A percentile compares a stretch with the other conserved stretches of the same genome.
These are phyloP conservation scores for Dinoponera quadriceps DNA, from an alignment of 1,140 invertebrate genomes.

Conservation along the genomic window DNA sequence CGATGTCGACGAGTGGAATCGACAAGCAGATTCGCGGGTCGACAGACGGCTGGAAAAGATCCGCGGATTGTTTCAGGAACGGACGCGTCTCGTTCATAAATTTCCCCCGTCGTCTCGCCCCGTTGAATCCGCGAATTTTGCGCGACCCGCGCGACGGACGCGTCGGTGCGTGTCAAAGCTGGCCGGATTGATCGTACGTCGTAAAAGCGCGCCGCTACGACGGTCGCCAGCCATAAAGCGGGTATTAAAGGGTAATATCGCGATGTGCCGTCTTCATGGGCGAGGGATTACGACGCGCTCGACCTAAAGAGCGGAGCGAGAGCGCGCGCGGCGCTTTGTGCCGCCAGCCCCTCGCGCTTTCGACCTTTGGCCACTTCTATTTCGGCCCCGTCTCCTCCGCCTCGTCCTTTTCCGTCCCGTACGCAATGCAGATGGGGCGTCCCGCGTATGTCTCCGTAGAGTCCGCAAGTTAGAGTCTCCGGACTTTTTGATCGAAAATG, in stretches of 20 bases:
- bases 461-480: too few species aligned
- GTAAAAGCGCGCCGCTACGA: slow-evolving; percentile 4
- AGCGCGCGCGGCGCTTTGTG: slow-evolving; percentile 17
- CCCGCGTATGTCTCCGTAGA: not conserved
- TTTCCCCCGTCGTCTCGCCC: not conserved
- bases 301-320: not conserved
- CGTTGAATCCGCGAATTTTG: too few species aligned
- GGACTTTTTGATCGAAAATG: too few species aligned
- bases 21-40: too few species aligned
- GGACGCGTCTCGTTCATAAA: not conserved
- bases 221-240: slow-evolving; percentile 21
- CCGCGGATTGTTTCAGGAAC: not conserved
- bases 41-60: too few species aligned
- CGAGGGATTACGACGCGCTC: slow-evolving; percentile 12
- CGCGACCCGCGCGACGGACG: too few species aligned
- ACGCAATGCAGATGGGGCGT: slow-evolving; percentile 36
- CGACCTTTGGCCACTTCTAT: slow-evolving; percentile 49
- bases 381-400: slow-evolving; percentile 32
- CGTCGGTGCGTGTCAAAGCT: not conserved
- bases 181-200: slow-evolving; percentile 17
- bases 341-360: not conserved
- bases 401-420: slow-evolving; percentile 23
- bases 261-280: not conserved
- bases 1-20: not conserved
- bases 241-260: slow-evolving; percentile 34